A percentile compares a stretch with the other conserved stretches of the same genome.
These are phyloP conservation scores for Athalia cordata DNA, from an alignment of 2,888 invertebrate genomes.

Conservation along the genomic window DNA sequence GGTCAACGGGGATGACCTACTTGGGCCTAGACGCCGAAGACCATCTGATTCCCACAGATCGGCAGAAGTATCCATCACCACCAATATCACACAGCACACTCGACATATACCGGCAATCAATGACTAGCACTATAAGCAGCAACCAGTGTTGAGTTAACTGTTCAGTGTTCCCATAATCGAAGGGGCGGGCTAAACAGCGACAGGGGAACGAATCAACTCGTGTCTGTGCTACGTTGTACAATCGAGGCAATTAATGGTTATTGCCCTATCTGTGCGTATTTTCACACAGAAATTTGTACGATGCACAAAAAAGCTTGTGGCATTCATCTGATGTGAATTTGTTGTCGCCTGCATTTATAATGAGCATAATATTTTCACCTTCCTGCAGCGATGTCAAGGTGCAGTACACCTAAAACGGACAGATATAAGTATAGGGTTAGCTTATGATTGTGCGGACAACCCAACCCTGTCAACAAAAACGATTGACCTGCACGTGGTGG, in stretches of 20 bases:
- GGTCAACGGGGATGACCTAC: too few relatives aligned
- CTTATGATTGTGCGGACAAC: background rate
- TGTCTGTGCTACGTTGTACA: constrained; percentile 20
- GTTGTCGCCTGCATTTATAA: too few relatives aligned
- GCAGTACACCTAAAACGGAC: background rate
- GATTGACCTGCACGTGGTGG: constrained; percentile 31
- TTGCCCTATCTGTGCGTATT: background rate
- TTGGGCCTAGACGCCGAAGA: constrained; percentile 55
- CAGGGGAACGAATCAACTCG: constrained; percentile 42
- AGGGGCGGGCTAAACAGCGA: constrained; percentile 20
- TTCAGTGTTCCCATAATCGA: constrained; percentile 43
- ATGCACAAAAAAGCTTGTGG: background rate
- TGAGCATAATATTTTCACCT: too few relatives aligned
- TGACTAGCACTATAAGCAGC: constrained; percentile 13
- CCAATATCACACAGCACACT: background rate
- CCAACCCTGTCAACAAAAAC: constrained; percentile 15
- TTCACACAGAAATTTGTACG: background rate
- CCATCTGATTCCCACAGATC: constrained; percentile 65
- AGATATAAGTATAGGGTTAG: background rate
- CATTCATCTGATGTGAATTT: background rate
- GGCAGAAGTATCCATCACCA: background rate
- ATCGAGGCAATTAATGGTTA: constrained; percentile 25
- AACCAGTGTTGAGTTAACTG: constrained; percentile 30
- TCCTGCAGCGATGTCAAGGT: too few relatives aligned
- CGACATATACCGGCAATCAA: constrained; percentile 46